Conservation (phyloP, 2,888 invertebrate genomes). For the Trilocha varians region DNA sequence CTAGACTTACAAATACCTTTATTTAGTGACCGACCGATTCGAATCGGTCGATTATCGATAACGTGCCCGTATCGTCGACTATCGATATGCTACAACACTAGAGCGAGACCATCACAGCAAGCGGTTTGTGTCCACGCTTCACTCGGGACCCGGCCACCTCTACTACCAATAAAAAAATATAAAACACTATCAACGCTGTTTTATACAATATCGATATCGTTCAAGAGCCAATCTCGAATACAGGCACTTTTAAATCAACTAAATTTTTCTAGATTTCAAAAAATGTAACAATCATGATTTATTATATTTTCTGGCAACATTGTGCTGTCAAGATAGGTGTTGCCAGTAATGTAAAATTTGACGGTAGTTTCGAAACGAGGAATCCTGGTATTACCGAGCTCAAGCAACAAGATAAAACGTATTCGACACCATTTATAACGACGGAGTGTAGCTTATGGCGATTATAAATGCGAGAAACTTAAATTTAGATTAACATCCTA, state of each 20-base stretch:
- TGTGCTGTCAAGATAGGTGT: conserved; percentile 1
- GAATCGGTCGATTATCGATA: conserved; percentile 8
- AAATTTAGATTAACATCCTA: conserved; percentile 60
- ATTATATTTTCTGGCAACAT: conserved; percentile 6
- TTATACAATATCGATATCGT: conserved; percentile 43
- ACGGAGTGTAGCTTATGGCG: conserved; percentile 4
- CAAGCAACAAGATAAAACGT: conserved; percentile 2
- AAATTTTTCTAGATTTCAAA: conserved; percentile 29
- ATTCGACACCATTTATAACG: background rate
- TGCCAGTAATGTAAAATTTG: conserved; percentile 3
- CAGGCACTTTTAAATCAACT: conserved; percentile 56
- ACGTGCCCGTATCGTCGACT: too few species aligned
- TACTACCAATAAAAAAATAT: conserved; percentile 57
- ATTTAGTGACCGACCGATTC: conserved; percentile 26
- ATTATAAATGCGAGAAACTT: conserved; percentile 30
- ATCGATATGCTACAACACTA: conserved; percentile 31
- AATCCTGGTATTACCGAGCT: background rate
- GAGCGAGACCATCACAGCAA: conserved; percentile 63
- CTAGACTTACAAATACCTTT: too few species aligned
- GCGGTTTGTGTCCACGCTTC: conserved; percentile 46
- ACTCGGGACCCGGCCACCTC: conserved; percentile 39
- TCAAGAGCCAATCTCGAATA: conserved; percentile 37
- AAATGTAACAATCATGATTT: background rate
- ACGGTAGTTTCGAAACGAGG: background rate
- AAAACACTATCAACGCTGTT: conserved; percentile 63